Evolutionary conservation across 2,888 invertebrate species (phyloP).

Genomic region (Rhagonycha fulva): DNA sequence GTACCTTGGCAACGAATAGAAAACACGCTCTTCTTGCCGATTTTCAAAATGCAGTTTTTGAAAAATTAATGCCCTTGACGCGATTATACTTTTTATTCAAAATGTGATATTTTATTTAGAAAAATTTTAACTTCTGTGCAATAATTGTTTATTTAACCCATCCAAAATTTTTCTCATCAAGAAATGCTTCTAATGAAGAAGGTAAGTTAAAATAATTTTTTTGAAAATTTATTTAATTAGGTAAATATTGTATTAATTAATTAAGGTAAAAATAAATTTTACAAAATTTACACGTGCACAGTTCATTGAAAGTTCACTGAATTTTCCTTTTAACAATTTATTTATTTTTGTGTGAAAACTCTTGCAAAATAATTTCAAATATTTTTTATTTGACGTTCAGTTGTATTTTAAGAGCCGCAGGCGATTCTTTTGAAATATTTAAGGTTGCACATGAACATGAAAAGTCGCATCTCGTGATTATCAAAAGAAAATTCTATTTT

Average conservation of each 20-base stretch:
- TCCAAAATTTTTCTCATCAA: background rate
- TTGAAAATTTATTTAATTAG: background rate
- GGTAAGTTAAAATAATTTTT: constrained; percentile 7
- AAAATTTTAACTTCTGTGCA: constrained; percentile 2
- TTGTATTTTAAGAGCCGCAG: background rate
- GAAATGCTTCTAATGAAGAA: constrained; percentile 20
- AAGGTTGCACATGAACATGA: too few relatives aligned
- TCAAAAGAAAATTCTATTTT: too few relatives aligned
- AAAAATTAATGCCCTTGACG: background rate
- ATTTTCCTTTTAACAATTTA: too few relatives aligned
- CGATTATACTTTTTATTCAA: background rate
- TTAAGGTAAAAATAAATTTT: too few relatives aligned
- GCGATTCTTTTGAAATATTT: background rate
- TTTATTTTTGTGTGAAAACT: too few relatives aligned
- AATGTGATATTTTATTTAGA: background rate
- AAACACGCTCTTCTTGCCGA: constrained; percentile 8
- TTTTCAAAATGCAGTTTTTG: background rate
- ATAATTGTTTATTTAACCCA: constrained; percentile 3
- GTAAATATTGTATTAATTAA: too few relatives aligned
- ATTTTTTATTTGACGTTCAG: too few relatives aligned
- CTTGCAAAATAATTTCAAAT: too few relatives aligned
- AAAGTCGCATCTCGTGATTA: too few relatives aligned
- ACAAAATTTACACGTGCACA: too few relatives aligned
- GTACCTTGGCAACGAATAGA: background rate
- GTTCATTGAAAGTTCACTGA: too few relatives aligned